Percentiles rank a stretch among this genome's conserved stretches.
These are phyloP conservation scores for Psittacula derbiana DNA, from an alignment of 2,797 vertebrate genomes.

Conservation along the genomic window DNA sequence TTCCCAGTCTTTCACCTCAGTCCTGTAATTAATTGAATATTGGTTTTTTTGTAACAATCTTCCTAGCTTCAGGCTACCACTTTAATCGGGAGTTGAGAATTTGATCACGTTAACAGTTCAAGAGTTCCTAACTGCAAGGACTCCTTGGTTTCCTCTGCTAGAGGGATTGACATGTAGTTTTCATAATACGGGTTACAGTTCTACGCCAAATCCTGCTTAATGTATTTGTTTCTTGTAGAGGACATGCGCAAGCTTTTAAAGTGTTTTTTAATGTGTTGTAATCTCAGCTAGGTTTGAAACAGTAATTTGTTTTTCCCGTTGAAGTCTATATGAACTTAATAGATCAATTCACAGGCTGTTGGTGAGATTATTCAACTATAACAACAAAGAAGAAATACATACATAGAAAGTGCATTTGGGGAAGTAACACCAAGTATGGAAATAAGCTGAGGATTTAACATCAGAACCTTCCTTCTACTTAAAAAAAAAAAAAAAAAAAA, in stretches of 20 bases:
- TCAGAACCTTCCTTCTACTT: not conserved
- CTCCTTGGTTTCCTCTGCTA: not conserved
- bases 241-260: rapidly evolving
- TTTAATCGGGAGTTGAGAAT: not conserved
- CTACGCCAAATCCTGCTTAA: not conserved
- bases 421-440: not conserved
- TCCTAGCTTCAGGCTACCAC: not conserved
- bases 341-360: not conserved
- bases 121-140: not conserved
- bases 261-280: not conserved
- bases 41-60: not conserved
- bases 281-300: not conserved
- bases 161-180: not conserved
- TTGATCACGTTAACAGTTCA: not conserved
- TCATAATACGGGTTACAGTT: not conserved
- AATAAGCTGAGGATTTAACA: not conserved
- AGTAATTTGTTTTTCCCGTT: not conserved
- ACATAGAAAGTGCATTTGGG: not conserved
- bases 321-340: not conserved
- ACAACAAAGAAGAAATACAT: not conserved
- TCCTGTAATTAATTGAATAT: not conserved
- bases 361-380: not conserved
- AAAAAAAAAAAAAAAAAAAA: not conserved
- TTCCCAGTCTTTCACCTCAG: not conserved
- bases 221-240: not conserved